Evolutionary conservation across 2,797 vertebrate genomes (phyloP), one percentile per base, ranked within the genome.

Genomic region (Paedocypris micromegethes): DNA sequence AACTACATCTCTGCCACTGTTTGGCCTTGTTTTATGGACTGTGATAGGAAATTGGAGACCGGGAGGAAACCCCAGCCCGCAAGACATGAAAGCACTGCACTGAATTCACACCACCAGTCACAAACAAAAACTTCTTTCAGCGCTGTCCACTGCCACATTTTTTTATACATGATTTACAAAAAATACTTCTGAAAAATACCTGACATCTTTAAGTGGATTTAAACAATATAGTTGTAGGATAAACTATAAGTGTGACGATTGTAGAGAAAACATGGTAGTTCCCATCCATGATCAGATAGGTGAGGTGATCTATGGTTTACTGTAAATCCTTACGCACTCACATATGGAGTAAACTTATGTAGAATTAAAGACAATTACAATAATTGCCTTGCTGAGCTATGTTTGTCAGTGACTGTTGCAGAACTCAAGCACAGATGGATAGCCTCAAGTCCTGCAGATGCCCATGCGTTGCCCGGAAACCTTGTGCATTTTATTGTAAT

Each of bases 351-450:
- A 38, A 44, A n/a, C 56, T 40, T 50, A 43, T 37, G 53, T 37
- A 39, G 23, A 69, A 69, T 70, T 69, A 63, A 58, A 70, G 37
- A 56, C 52, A 76, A 67, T 79, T 66, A 70, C 41, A 4, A 54
- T 74, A 81, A 79, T 77, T 74, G 58, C 61, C 23, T 67, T 46
- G 56, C 43, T 5, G 53, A 56, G 60, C 69, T 72, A 68, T 76
- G 75, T 65, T 68, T 68, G 53, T 76, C 45, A 70, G 70, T 55
- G 60, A 70, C 49, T 72, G 8, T 47, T 64, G 62, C 42, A 66
- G 43, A 70, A 65, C 72, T 47, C 39, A 58, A 55, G 44, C 48
- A 67, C 72, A 75, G 75, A 72, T 71, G 72, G 56, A 63, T 52
- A 47, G 61, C 7, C 48, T 40, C 8, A 38, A 9, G 9, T 49